Conservation (phyloP, 2,113 vertebrate genomes). For the Spilogale gracilis region DNA sequence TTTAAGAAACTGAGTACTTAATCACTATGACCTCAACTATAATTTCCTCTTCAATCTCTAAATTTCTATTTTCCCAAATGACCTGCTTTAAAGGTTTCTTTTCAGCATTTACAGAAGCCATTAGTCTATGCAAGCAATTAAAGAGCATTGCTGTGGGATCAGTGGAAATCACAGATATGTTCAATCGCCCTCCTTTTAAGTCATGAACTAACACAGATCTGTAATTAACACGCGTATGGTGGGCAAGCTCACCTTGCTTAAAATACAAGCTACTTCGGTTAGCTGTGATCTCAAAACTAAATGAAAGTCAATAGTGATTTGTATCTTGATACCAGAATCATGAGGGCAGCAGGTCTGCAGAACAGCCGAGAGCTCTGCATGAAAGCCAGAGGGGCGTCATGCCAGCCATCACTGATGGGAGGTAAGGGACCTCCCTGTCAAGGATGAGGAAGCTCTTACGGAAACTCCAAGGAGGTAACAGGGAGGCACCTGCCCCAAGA, state of each 20-base stretch:
- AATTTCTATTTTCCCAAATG: constrained; percentile 57
- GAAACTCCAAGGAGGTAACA: not conserved
- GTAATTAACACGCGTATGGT: constrained; percentile 47
- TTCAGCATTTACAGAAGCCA: constrained; percentile 40
- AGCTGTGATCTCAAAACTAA: constrained; percentile 15
- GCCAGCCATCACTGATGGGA: constrained; percentile 40
- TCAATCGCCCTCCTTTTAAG: not conserved
- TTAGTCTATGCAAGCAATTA: constrained; percentile 42
- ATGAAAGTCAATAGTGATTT: constrained; percentile 49
- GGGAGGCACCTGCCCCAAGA: not conserved
- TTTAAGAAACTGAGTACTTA: constrained; percentile 54
- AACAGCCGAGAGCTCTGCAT: constrained; percentile 7
- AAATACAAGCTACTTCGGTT: constrained; percentile 46
- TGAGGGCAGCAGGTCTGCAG: not conserved
- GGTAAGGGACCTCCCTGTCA: constrained; percentile 26
- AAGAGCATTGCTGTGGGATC: not conserved
- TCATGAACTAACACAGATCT: constrained; percentile 37
- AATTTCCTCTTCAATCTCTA: constrained; percentile 59
- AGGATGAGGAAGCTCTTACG: constrained; percentile 44
- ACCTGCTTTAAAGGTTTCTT: constrained; percentile 50
- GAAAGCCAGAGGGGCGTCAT: not conserved
- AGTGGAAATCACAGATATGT: constrained; percentile 4
- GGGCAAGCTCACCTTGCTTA: constrained; percentile 43
- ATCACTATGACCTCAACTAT: not conserved
- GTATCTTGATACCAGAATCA: constrained; percentile 20